These are phyloP conservation scores for Potorous gilbertii DNA, from an alignment of 2,797 vertebrate species.

Conservation along the genomic window DNA sequence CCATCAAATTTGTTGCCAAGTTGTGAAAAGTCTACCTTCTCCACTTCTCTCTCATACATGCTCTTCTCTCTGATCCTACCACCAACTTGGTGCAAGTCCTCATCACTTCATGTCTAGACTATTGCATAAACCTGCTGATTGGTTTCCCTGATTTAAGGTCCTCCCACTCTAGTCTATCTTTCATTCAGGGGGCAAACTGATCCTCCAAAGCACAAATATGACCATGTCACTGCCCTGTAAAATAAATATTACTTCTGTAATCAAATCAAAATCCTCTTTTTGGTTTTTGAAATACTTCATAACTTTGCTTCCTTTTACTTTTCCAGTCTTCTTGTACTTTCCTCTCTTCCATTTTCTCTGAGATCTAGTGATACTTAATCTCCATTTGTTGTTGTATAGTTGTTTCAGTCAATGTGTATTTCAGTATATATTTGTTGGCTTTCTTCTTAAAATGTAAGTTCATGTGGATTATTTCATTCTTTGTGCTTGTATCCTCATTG, in stretches of 20 bases:
- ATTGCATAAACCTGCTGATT: not conserved
- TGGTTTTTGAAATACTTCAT: not conserved
- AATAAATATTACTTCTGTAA: not conserved
- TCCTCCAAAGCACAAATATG: not conserved
- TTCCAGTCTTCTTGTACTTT: not conserved
- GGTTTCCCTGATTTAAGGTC: not conserved
- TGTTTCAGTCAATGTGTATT: not conserved
- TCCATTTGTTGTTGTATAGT: not conserved
- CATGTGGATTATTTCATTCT: not conserved
- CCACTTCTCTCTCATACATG: not conserved
- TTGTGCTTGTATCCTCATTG: not conserved
- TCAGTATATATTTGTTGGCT: not conserved
- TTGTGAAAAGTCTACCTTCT: not conserved
- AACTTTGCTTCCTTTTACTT: not conserved
- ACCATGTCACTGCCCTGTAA: not conserved
- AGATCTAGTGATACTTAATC: not conserved
- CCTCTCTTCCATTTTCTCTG: not conserved
- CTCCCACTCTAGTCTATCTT: not conserved
- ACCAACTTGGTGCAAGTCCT: not conserved
- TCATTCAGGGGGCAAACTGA: not conserved
- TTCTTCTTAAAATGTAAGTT: constrained; percentile 4
- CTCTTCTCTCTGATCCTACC: not conserved
- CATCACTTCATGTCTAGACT: not conserved
- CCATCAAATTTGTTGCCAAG: not conserved
- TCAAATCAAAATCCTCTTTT: not conserved